Evolutionary conservation across 2,888 invertebrate genomes (phyloP).

Genomic region (Biston betularia): DNA sequence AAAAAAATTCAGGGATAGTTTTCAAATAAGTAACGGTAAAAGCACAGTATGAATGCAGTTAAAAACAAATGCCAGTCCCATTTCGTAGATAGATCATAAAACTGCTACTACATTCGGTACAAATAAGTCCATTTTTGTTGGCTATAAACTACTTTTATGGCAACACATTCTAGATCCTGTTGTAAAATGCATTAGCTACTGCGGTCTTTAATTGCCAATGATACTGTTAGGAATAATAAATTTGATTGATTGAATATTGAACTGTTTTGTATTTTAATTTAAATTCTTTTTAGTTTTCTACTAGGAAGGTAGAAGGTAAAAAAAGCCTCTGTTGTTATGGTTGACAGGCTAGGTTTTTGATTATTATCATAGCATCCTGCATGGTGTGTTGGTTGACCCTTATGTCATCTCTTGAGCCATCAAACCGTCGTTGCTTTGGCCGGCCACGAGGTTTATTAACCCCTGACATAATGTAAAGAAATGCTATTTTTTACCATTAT

Average conservation of each 20-base stretch:
- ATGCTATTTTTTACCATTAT: too few relatives aligned
- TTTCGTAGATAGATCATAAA: conserved; percentile 38
- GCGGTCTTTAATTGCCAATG: conserved; percentile 38
- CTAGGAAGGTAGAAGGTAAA: too few relatives aligned
- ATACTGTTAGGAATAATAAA: conserved; percentile 39
- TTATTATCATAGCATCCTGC: too few relatives aligned
- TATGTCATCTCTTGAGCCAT: too few relatives aligned
- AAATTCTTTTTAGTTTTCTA: too few relatives aligned
- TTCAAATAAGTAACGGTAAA: conserved; percentile 3
- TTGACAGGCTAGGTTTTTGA: too few relatives aligned
- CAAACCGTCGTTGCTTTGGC: too few relatives aligned
- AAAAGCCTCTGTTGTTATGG: too few relatives aligned
- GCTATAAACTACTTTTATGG: conserved; percentile 42
- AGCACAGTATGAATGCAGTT: conserved; percentile 10
- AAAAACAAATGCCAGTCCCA: conserved; percentile 23
- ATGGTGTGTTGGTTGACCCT: too few relatives aligned
- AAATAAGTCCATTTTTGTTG: conserved; percentile 41
- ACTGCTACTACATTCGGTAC: conserved; percentile 33
- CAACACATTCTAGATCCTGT: conserved; percentile 40
- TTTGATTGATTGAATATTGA: conserved; percentile 19
- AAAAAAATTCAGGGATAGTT: not conserved
- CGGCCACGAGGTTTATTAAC: too few relatives aligned
- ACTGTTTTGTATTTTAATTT: not conserved
- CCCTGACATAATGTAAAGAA: too few relatives aligned
- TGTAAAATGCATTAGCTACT: conserved; percentile 40